A percentile compares a stretch with the other conserved stretches of the same genome.
These are phyloP conservation scores for Falco biarmicus DNA, from an alignment of 2,797 vertebrate species.

Conservation along the genomic window DNA sequence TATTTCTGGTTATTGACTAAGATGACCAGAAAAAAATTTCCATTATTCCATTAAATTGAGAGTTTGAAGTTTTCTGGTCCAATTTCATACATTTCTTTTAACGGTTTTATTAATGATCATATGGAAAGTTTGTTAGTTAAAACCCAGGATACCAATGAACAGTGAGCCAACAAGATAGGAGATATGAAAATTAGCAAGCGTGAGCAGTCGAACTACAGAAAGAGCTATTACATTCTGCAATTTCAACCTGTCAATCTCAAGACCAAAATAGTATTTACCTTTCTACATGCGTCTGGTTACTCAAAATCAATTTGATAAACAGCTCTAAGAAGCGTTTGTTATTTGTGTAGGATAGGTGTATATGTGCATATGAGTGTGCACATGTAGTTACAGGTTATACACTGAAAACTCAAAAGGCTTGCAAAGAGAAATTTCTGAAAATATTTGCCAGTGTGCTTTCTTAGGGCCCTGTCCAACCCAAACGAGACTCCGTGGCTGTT, in stretches of 20 bases:
- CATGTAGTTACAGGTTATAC: neutral
- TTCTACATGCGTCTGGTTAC: neutral
- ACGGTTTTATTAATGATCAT: neutral
- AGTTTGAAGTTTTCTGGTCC: neutral
- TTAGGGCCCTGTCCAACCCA: conserved; percentile 38
- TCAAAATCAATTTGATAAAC: neutral
- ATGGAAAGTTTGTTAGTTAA: neutral
- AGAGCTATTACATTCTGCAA: neutral
- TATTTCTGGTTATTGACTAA: neutral
- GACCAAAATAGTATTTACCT: neutral
- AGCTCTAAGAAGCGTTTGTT: neutral
- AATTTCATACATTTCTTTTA: neutral
- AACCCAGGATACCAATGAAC: neutral
- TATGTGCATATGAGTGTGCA: fast-evolving
- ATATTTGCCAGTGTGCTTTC: conserved; percentile 6
- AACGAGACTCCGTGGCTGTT: neutral
- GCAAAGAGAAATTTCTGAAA: neutral
- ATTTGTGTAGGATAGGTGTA: neutral
- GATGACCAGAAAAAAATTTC: neutral
- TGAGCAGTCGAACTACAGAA: neutral
- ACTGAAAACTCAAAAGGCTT: neutral
- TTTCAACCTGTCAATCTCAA: neutral
- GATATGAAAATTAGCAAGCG: neutral
- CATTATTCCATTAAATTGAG: neutral
- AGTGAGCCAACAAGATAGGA: neutral